Percentiles rank a stretch among this genome's conserved stretches.
phyloP scores from a whole-genome alignment of 2,113 vertebrate genomes.

The Natator depressus region DNA sequence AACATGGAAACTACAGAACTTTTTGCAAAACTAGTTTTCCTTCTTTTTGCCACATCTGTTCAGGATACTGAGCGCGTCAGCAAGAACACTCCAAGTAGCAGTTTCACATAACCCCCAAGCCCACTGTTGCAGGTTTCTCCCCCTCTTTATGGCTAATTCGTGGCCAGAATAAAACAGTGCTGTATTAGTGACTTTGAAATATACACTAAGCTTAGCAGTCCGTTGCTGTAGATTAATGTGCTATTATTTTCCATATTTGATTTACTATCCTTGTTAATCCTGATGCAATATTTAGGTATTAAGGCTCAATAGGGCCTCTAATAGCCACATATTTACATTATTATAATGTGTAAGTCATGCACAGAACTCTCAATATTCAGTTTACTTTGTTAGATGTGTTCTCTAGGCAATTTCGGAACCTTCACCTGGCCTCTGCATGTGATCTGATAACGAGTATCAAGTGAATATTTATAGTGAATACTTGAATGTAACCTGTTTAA shows the following conservation, averaged over 20 bases:
- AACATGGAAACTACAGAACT: not conserved
- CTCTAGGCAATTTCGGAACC: constrained; percentile 13
- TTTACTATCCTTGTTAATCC: constrained; percentile 38
- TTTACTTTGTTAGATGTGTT: constrained; percentile 26
- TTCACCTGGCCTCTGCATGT: constrained; percentile 48
- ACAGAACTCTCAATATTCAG: not conserved
- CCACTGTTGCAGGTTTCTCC: not conserved
- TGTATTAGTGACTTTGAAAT: not conserved
- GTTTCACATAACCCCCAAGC: not conserved
- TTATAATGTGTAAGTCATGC: constrained; percentile 16
- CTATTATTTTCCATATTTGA: constrained; percentile 44
- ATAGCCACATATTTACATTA: not conserved
- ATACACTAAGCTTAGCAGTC: not conserved
- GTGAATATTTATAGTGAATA: constrained; percentile 43
- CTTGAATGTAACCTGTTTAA: not conserved
- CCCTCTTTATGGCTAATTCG: not conserved
- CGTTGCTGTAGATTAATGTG: constrained; percentile 27
- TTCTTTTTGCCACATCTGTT: not conserved
- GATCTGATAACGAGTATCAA: constrained; percentile 66
- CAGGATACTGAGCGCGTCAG: not conserved
- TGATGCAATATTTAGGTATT: constrained; percentile 20
- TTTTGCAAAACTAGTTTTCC: not conserved
- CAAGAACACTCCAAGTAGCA: not conserved
- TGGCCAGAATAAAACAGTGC: not conserved
- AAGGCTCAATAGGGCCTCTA: constrained; percentile 38